Evolutionary conservation across 1,140 invertebrate genomes (phyloP).

Genomic region (Macrotrachela quadricornifera): DNA sequence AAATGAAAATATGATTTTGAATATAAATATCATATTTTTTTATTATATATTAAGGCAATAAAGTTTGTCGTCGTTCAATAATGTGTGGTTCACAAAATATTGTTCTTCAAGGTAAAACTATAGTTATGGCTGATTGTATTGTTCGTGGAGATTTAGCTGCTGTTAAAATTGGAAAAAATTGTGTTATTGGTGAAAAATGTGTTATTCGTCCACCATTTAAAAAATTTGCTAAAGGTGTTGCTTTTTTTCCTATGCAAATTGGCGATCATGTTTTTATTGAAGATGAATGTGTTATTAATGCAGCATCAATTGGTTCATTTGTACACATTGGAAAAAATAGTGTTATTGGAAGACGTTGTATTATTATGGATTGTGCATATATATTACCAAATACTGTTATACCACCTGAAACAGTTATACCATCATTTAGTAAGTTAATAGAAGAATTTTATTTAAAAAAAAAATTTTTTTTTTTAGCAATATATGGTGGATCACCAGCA

Average conservation of each 20-base stretch:
- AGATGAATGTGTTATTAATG: conserved; percentile 75
- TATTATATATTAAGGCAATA: conserved; percentile 45
- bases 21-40: background rate
- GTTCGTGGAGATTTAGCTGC: conserved; percentile 88
- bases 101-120: conserved; percentile 79
- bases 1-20: background rate
- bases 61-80: conserved; percentile 80
- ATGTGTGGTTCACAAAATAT: conserved; percentile 96
- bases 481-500: background rate
- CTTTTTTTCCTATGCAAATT: conserved; percentile 78
- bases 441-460: background rate
- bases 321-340: conserved; percentile 97
- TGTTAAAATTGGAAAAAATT: conserved; percentile 79
- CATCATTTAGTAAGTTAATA: conserved; percentile 56
- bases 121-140: conserved; percentile 82
- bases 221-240: conserved; percentile 89
- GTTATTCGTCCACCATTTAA: conserved; percentile 91
- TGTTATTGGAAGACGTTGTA: conserved; percentile 77
- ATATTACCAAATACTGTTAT: conserved; percentile 84
- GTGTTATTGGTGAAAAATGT: conserved; percentile 73
- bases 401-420: conserved; percentile 87
- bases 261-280: conserved; percentile 94
- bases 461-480: background rate
- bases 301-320: conserved; percentile 73
- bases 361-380: conserved; percentile 86